Base-by-base conservation (phyloP, 2,888 invertebrate genomes). In the Lamellibrachia satsuma region DNA sequence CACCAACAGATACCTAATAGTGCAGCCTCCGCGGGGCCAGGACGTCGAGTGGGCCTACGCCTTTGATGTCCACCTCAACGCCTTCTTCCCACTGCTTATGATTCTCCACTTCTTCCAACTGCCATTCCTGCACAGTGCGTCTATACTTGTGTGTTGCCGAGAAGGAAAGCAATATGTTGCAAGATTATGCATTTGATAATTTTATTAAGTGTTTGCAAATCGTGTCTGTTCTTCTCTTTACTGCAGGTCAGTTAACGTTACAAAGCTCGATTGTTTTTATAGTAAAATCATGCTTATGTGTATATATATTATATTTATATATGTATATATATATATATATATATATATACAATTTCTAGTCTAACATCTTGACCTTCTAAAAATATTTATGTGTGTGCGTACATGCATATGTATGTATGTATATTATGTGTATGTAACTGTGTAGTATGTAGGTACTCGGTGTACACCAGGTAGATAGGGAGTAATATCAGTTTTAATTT, bases 11-110 rank as follows among this genome's bases (percentile, higher is more conserved):
- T 98, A 96, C 94, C 95, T 96, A 95, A 94, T 95, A 52, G 92
- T 94, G 91, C 95, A 95, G 90, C 96, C 96, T 52, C 95, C 95
- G 2, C 94, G 97, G 96, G 97, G 97, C 90, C 97, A 98, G 95
- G 98, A 99, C 96, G 97, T 97, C n/a, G 99, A 99, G 97, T 99
- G 99, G 99, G 99, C 98, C 7, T 99, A 99, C 97, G 98, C 99
- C 39, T 99, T 99, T 97, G 99, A 99, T 97, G 98, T 99, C 7
- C 99, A 99, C 97, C 97, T 99, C 95, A 99, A 99, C 97, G 99
- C 99, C 3, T 99, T 99, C 97, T 99, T 99, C 97, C 99, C 99
- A n/a, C 98, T 99, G 1, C 97, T 99, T 27, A 98, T 99, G 94
- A 97, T 99, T 95, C 97, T 99, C 93, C 99, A 99, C 96, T 98